Base-by-base conservation (phyloP, 2,797 vertebrate species). In the Xerus rutilus region DNA sequence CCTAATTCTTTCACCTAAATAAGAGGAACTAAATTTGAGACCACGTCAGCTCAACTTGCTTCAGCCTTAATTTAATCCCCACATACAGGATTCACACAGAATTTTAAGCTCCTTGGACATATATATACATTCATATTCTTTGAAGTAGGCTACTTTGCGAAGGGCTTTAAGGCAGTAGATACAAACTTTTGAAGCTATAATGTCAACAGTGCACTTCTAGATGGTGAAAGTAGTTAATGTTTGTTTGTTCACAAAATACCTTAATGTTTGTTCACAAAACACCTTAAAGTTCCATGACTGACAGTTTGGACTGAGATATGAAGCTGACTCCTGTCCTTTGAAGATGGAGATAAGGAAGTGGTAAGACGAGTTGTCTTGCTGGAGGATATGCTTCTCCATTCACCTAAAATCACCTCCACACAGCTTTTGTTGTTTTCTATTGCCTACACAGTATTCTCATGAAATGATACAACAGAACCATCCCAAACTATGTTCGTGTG, bases 41-140 rank as follows among this genome's bases (percentile, higher is more conserved):
- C 32, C 59, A 23, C 23, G 47, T 83, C 78, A 85, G 10, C 84
- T 86, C 73, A 77, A 52, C 39, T 94, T 64, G 20, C n/a, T 59
- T 77, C n/a, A 7, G 45, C 69, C 67, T 93, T 83, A 35, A 59
- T 73, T 84, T 67, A 79, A 82, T 17, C 43, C 45, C n/a, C 32
- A 7, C 32, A 6, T 45, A 12, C 7, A 97, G 59, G 20, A 45
- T 47, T 25, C 54, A 47, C 45, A 35, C 43, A 52, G 64, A 70
- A 74, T 49, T 74, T 35, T 32, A 62, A 90, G 62, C 87, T 82
- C 43, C 10, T 57, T 67, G 78, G 67, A 57, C 64, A 32, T 52
- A 49, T 79, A 85, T 93, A 17, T 95, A 94, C 88, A 30, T 96
- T 72, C 72, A 18, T 62, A 69, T 64, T 96, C 74, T 96, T 95